Percentiles rank a stretch among this genome's conserved stretches.
Conservation (phyloP, 2,797 vertebrate genomes). For the Oreochromis grahami region DNA sequence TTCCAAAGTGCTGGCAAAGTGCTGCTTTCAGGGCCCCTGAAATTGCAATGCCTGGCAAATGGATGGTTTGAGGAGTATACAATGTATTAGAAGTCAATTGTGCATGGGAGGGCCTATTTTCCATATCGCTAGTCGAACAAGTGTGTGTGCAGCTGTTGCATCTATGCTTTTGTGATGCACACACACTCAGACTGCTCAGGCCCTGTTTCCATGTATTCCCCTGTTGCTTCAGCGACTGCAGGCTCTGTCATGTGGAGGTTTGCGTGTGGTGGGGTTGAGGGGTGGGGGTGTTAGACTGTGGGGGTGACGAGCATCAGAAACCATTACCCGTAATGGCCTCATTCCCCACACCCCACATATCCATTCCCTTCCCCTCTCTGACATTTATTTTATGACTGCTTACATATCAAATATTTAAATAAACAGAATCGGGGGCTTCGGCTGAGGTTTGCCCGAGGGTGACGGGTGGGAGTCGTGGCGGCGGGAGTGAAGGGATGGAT, state of each 20-base stretch:
- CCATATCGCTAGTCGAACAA: constrained; percentile 60
- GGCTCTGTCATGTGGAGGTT: constrained; percentile 41
- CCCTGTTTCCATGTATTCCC: constrained; percentile 34
- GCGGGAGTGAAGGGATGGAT: constrained; percentile 37
- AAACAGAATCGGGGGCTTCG: constrained; percentile 66
- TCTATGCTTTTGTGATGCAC: not conserved
- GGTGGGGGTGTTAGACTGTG: constrained; percentile 27
- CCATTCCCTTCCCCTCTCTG: constrained; percentile 64
- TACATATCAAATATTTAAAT: constrained; percentile 84
- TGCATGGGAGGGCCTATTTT: constrained; percentile 70
- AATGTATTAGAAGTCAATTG: constrained; percentile 75
- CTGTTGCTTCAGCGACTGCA: constrained; percentile 47
- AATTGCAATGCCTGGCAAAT: constrained; percentile 69
- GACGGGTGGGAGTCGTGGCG: constrained; percentile 18
- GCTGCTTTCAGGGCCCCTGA: constrained; percentile 62
- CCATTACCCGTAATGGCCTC: constrained; percentile 73
- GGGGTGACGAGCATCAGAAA: constrained; percentile 62
- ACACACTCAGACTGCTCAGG: not conserved
- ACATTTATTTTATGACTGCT: constrained; percentile 81
- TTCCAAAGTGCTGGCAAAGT: constrained; percentile 60
- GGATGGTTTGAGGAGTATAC: constrained; percentile 67
- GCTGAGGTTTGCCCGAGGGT: constrained; percentile 55
- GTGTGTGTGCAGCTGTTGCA: constrained; percentile 28
- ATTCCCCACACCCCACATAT: constrained; percentile 40
- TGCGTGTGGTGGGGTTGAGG: not conserved